Evolutionary conservation across 2,888 invertebrate genomes (phyloP), one percentile per base, ranked within the genome.

Genomic region (Lampropteryx suffumata): DNA sequence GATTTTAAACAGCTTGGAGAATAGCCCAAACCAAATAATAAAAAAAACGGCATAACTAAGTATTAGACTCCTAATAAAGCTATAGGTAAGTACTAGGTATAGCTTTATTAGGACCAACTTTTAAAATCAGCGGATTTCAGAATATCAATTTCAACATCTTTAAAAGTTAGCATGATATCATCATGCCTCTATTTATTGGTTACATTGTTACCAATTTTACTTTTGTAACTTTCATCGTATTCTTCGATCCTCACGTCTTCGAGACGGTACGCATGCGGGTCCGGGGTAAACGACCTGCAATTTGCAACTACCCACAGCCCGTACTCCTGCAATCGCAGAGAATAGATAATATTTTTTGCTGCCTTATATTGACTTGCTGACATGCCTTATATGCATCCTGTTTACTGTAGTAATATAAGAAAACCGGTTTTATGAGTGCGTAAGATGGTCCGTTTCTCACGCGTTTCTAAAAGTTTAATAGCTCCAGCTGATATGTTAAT

Each of bases 251-350:
- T 17, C 17, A 17, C 17, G 17, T 17, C 17, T 17, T 17, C 17
- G 3, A 44, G 57, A 53, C 52, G 80, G 80, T 73, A 79, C 76
- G 64, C 71, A 77, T 76, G 70, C 71, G 70, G 77, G 75, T 55
- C 53, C 45, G 61, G 58, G 76, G 74, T 64, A 62, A 80, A 76
- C 54, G 76, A 75, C 76, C 84, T 69, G 51, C 63, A 58, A 77
- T 83, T 83, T 62, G 76, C 78, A 69, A 76, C 80, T 66, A 69
- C 72, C 74, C 70, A 73, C 74, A 73, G 70, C 55, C 42, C 53
- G 30, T 30, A 43, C 17, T 35, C 40, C 33, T 41, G 13, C 30
- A 27, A 42, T 48, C 32, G 34, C 10, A 30, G 7, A 30, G 7
- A 17, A 17, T 17, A 2, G 8, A 14, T 35, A 4, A 13, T 8